Evolutionary conservation across 92 coral and sea anemone species (phyloP).

Genomic region (Chrysogorgia sp.): DNA sequence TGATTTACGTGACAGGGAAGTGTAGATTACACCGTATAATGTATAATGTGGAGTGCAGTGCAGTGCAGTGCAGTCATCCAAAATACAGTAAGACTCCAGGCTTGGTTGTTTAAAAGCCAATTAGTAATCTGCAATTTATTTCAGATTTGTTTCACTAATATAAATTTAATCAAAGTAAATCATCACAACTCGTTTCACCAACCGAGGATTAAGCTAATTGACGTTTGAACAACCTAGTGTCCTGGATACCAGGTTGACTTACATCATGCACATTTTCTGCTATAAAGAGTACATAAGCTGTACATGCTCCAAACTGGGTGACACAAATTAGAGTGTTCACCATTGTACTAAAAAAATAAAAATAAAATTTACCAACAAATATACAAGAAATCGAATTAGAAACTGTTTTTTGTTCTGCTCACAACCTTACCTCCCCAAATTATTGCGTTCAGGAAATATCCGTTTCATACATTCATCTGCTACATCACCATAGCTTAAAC

Average conservation of each 20-base stretch:
- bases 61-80: not conserved
- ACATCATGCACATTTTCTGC: conserved; percentile 36
- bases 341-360: conserved; percentile 6
- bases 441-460: not conserved
- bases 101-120: not conserved
- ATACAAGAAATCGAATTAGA: not conserved
- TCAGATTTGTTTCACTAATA: too few relatives aligned
- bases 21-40: not conserved
- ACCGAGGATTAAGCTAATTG: not conserved
- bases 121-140: not conserved
- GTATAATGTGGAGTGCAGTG: not conserved
- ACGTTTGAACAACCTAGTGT: not conserved
- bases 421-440: conserved; percentile 9
- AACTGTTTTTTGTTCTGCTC: not conserved
- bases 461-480: conserved; percentile 25
- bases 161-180: too few relatives aligned
- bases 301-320: conserved; percentile 39
- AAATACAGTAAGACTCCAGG: too few relatives aligned
- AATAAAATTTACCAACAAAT: not conserved
- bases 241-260: not conserved
- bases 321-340: conserved; percentile 25
- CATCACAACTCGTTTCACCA: too few relatives aligned
- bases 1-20: not conserved
- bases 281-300: conserved; percentile 39
- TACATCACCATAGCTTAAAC: conserved; percentile 20